Conservation (phyloP, 2,888 invertebrate genomes). For the Torymus aiolomorphi region DNA sequence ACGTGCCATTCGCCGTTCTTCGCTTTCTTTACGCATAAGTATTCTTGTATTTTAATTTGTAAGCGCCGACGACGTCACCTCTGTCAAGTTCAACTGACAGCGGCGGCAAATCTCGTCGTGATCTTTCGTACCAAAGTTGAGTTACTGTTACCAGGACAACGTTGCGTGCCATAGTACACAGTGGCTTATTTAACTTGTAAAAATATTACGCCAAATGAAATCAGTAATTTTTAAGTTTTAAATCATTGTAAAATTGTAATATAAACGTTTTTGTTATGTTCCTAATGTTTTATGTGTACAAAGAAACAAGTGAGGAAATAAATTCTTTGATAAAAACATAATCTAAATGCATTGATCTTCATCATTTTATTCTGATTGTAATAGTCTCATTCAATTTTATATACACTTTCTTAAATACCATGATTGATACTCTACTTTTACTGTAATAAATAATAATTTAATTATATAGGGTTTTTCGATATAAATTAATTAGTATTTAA, state of each 20-base stretch:
- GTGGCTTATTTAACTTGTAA: constrained; percentile 50
- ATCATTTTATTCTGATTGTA: constrained; percentile 2
- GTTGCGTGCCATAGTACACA: constrained; percentile 59
- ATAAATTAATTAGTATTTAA: too few species aligned
- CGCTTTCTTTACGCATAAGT: neutral
- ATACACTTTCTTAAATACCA: too few species aligned
- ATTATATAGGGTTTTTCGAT: too few species aligned
- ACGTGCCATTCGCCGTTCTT: constrained; percentile 34
- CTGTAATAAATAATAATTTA: too few species aligned
- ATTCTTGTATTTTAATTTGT: constrained; percentile 16
- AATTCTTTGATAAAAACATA: constrained; percentile 39
- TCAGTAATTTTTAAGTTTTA: constrained; percentile 25
- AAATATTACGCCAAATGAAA: constrained; percentile 39
- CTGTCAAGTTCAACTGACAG: neutral
- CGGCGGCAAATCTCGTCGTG: constrained; percentile 3
- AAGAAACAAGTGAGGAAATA: constrained; percentile 51
- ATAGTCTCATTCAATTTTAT: neutral
- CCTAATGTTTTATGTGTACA: constrained; percentile 53
- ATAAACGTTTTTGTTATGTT: constrained; percentile 53
- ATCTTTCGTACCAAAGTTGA: constrained; percentile 64
- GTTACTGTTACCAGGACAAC: constrained; percentile 62
- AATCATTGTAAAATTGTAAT: constrained; percentile 57
- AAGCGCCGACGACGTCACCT: neutral
- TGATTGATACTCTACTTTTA: too few species aligned
- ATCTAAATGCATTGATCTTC: neutral